A percentile compares a stretch with the other conserved stretches of the same genome.
Evolutionary conservation across 2,797 vertebrate genomes (phyloP).

Genomic region (Macropus fuliginosus): DNA sequence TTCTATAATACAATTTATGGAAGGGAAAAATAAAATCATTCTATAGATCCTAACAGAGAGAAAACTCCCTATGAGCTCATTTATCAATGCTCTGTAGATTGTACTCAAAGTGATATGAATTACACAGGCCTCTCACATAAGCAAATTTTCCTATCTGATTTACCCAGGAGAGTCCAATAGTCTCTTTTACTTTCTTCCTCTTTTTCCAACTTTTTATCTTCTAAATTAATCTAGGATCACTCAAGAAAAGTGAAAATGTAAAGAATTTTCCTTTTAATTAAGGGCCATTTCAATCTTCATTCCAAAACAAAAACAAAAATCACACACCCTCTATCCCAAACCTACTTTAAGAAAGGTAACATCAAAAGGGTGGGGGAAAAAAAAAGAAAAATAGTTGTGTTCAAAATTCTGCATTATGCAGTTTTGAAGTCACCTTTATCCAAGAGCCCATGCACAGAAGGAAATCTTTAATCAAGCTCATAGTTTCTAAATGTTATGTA

Average conservation of each 20-base stretch:
- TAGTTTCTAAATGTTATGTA: background rate
- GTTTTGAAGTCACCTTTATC: background rate
- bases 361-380: background rate
- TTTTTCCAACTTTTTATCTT: conserved; percentile 8
- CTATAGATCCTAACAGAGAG: background rate
- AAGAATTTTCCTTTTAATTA: background rate
- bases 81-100: fast-evolving
- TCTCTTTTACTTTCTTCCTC: background rate
- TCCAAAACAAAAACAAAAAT: background rate
- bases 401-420: background rate
- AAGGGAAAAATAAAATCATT: background rate
- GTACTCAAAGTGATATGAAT: fast-evolving
- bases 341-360: background rate
- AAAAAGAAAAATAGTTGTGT: background rate
- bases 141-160: background rate
- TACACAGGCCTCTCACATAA: background rate
- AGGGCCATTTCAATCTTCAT: background rate
- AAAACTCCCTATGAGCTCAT: background rate
- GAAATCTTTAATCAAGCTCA: background rate
- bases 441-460: background rate
- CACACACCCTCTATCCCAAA: background rate
- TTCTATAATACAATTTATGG: background rate
- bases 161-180: fast-evolving
- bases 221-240: conserved; percentile 22
- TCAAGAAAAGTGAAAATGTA: background rate